phyloP scores from a whole-genome alignment of 2,888 invertebrate species.

The Apantesis nais region DNA sequence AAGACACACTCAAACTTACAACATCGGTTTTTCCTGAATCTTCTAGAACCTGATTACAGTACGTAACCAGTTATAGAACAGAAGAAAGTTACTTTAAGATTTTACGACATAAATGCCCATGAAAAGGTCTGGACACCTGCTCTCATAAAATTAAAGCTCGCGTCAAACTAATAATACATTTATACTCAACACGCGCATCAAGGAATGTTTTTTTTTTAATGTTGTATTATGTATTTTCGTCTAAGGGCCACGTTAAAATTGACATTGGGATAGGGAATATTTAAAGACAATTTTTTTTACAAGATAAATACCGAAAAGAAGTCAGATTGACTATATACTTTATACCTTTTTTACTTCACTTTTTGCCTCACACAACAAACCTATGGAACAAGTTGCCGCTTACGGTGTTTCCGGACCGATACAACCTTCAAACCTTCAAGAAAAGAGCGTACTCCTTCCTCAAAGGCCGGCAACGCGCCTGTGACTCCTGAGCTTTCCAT shows the following conservation, averaged over 20 bases:
- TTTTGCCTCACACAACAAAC: no score
- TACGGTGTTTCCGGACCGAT: no score
- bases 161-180: slow-evolving; percentile 30
- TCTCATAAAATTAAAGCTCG: slow-evolving; percentile 30
- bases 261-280: background rate
- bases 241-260: slow-evolving; percentile 6
- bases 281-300: no score
- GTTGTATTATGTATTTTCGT: slow-evolving; percentile 16
- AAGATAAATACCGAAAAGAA: no score
- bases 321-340: no score
- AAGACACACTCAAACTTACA: no score
- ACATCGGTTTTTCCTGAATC: background rate
- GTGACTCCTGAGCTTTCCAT: no score
- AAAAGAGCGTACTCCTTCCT: no score
- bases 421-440: no score
- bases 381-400: no score
- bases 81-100: background rate
- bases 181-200: slow-evolving; percentile 2
- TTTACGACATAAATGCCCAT: background rate
- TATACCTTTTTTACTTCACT: no score
- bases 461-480: no score
- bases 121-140: slow-evolving; percentile 28
- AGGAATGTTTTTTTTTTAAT: slow-evolving; percentile 8
- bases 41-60: background rate
- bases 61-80: background rate